Percentiles rank a stretch among this genome's conserved stretches.
These are phyloP conservation scores for Sinella curviseta DNA, from an alignment of 1,140 invertebrate genomes.

Conservation along the genomic window DNA sequence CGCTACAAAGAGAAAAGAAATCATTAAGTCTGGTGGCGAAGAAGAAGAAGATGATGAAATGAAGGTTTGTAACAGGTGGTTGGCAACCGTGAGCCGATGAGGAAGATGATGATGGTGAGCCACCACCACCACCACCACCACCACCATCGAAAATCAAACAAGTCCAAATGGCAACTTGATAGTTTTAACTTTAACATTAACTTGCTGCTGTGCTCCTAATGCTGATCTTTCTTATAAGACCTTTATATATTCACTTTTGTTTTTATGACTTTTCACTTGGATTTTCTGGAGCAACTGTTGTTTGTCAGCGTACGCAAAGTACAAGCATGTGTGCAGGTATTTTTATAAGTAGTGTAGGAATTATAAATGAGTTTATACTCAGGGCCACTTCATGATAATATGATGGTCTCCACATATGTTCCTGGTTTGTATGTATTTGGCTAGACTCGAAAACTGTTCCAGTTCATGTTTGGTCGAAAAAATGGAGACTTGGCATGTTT, in stretches of 20 bases:
- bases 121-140: not conserved
- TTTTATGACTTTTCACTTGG: too few relatives aligned
- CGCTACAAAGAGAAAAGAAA: not conserved
- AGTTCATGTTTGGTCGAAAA: too few relatives aligned
- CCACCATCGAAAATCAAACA: not conserved
- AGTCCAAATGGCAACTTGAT: not conserved
- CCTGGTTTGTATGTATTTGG: too few relatives aligned
- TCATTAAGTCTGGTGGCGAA: not conserved
- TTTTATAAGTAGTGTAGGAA: too few relatives aligned
- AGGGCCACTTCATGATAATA: too few relatives aligned
- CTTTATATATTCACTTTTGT: not conserved
- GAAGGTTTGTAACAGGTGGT: slow-evolving; percentile 18
- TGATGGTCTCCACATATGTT: too few relatives aligned
- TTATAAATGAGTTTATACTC: too few relatives aligned
- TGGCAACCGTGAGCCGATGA: not conserved
- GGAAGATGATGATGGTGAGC: not conserved
- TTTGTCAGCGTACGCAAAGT: too few relatives aligned
- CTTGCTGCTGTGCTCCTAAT: not conserved
- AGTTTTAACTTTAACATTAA: not conserved
- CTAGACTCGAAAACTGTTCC: too few relatives aligned
- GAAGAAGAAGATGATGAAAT: not conserved
- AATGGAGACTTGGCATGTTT: not conserved
- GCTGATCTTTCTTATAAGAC: not conserved
- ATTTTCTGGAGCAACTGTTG: too few relatives aligned
- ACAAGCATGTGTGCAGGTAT: too few relatives aligned